These are phyloP conservation scores for Nasua narica DNA, from an alignment of 2,797 vertebrate species.

Conservation along the genomic window DNA sequence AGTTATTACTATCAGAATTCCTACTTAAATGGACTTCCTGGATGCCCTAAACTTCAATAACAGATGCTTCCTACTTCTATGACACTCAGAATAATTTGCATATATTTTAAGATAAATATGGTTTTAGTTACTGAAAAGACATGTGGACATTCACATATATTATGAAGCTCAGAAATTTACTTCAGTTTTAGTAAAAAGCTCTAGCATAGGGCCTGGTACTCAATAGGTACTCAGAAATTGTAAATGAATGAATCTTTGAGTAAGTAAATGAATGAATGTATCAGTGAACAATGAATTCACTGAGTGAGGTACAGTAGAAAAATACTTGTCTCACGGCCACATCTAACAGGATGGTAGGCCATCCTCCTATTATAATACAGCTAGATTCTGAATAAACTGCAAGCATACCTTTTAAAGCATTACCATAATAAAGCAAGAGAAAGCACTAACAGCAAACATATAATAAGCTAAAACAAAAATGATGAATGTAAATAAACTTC, in stretches of 20 bases:
- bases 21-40: not conserved
- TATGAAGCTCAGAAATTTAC: not conserved
- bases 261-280: not conserved
- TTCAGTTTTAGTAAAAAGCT: not conserved
- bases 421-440: not conserved
- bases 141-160: not conserved
- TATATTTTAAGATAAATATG: not conserved
- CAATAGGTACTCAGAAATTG: not conserved
- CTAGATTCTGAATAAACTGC: not conserved
- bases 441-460: not conserved
- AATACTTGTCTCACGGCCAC: not conserved
- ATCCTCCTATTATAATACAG: not conserved
- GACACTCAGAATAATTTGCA: not conserved
- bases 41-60: not conserved
- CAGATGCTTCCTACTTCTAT: not conserved
- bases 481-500: not conserved
- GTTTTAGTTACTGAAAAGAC: conserved; percentile 21
- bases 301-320: not conserved
- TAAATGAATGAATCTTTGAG: not conserved
- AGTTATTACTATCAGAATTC: not conserved
- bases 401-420: not conserved
- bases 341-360: not conserved
- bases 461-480: not conserved
- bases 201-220: not conserved
- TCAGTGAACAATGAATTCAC: not conserved